Evolutionary conservation across 1,140 invertebrate genomes (phyloP), one percentile per base, ranked within the genome.

Genomic region (Cataglyphis hispanica): DNA sequence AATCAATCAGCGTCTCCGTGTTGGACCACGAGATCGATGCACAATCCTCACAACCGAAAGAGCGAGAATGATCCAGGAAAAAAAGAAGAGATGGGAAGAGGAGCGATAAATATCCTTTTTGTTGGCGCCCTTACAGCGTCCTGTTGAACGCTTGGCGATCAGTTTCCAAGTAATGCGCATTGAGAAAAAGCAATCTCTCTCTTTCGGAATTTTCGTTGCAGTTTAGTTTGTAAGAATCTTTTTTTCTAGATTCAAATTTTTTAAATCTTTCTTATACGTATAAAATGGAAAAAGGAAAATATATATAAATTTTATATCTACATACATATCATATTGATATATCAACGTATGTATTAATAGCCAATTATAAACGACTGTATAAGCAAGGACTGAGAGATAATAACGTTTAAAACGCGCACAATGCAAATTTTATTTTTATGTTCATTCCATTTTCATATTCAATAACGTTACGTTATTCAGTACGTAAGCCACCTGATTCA

Each of bases 31-130:
- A 76, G 84, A 80, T 84, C 87, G 80, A 88, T 69, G 74, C 84
- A 50, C 27, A 85, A 78, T 66, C 76, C 78, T 91, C 87, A 63
- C 80, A 64, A 60, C 60, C 81, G 87, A 83, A 86, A 90, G 89
- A 63, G 69, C 63, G 85, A 85, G 85, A 90, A 63, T 81, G 85
- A 89, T 85, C 50, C 37, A 66, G 75, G 40, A 27, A 74, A 50
- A 50, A 50, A 50, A 43, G 72, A 56, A 43, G 69, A 66, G 86
- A 83, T 69, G 64, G 78, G 56, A 87, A 61, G 85, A 72, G 64
- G 67, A 89, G 13, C 92, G 91, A 93, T 93, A 93, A 93, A 93
- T 93, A 93, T 93, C 86, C 90, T 92, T 92, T 92, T 93, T 93
- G 87, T 37, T 72, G 25, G 27, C 50, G 61, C 66, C 70, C 81